Percentiles rank a stretch among this genome's conserved stretches.
These are phyloP conservation scores for Eublepharis macularius DNA, from an alignment of 2,113 vertebrate genomes.

Conservation along the genomic window DNA sequence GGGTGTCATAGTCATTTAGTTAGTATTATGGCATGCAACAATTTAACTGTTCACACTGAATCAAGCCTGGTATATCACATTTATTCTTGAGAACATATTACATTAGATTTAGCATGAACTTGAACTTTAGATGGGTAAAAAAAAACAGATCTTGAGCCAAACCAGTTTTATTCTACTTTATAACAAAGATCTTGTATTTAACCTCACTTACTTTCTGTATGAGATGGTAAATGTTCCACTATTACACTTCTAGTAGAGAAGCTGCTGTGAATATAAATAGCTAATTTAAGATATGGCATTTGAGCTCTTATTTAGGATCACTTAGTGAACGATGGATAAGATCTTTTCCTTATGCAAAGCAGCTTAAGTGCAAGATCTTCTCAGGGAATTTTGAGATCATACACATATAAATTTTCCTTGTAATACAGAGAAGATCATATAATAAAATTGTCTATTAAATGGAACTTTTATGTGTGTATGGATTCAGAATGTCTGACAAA, in stretches of 20 bases:
- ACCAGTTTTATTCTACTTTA: not conserved
- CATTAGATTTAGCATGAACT: not conserved
- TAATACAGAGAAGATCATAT: no score
- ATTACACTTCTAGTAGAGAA: not conserved
- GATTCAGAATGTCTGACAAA: no score
- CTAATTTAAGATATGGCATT: conserved; percentile 8
- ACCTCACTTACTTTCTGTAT: not conserved
- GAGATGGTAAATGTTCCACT: not conserved
- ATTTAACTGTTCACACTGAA: not conserved
- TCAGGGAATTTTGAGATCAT: no score
- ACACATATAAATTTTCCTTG: no score
- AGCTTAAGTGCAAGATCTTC: no score
- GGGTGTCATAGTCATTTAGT: not conserved
- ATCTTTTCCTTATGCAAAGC: not conserved
- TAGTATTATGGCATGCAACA: not conserved
- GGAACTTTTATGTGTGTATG: no score
- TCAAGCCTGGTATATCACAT: not conserved
- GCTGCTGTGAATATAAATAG: conserved; percentile 9
- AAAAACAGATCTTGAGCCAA: not conserved
- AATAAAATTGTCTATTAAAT: no score
- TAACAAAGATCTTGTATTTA: conserved; percentile 6
- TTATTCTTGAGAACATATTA: not conserved
- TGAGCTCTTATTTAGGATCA: not conserved
- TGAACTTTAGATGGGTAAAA: not conserved
- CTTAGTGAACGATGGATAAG: not conserved